A percentile compares a stretch with the other conserved stretches of the same genome.
phyloP scores from a whole-genome alignment of 2,113 vertebrate genomes.

The Caretta caretta region DNA sequence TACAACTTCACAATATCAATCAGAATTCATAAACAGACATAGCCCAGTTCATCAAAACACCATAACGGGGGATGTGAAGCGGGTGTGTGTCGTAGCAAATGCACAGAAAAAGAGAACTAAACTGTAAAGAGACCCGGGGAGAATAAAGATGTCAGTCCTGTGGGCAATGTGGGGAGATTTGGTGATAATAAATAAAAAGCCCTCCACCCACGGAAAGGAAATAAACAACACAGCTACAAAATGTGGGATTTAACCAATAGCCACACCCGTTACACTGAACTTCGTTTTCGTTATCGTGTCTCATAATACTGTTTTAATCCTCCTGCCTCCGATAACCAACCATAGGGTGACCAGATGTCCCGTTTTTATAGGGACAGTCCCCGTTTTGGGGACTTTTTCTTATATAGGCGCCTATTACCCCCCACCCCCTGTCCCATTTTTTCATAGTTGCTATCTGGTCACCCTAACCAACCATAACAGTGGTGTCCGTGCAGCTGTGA shows the following conservation, averaged over 20 bases:
- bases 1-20: not conserved
- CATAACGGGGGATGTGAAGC: not conserved
- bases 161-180: not conserved
- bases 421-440: too few relatives aligned
- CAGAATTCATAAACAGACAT: not conserved
- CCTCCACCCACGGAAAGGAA: not conserved
- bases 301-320: not conserved
- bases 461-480: not conserved
- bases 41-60: not conserved
- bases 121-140: not conserved
- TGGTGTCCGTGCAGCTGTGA: not conserved
- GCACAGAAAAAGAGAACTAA: not conserved
- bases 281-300: not conserved
- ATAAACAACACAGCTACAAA: not conserved
- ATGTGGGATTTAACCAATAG: not conserved
- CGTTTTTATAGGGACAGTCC: too few relatives aligned
- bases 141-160: not conserved
- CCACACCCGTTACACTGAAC: not conserved
- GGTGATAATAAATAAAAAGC: not conserved
- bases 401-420: too few relatives aligned
- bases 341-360: not conserved
- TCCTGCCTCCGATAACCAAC: not conserved
- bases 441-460: too few relatives aligned
- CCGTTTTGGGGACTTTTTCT: too few relatives aligned
- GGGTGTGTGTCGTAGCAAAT: not conserved